Evolutionary conservation across 2,797 vertebrate species (phyloP).

Genomic region (Ataeniobius toweri): DNA sequence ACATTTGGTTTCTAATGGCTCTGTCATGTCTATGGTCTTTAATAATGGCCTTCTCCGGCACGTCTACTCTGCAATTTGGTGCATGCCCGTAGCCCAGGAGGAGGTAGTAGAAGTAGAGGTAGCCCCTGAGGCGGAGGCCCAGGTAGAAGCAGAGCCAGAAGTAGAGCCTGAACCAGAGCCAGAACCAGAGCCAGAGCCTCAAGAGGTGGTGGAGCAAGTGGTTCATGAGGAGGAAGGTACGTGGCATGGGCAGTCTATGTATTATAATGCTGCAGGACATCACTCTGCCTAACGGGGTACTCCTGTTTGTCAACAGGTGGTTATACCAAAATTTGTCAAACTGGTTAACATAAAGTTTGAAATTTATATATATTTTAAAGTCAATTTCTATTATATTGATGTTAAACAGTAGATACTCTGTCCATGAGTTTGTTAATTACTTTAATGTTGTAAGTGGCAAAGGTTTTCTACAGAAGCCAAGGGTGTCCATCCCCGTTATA

Average conservation of each 20-base stretch:
- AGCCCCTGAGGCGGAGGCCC: slow-evolving; percentile 83
- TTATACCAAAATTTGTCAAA: slow-evolving; percentile 16
- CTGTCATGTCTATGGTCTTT: slow-evolving; percentile 75
- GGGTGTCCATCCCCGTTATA: neutral
- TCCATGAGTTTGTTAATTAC: neutral
- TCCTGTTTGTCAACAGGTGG: slow-evolving; percentile 15
- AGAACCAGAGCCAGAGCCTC: slow-evolving; percentile 41
- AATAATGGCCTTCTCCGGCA: slow-evolving; percentile 70
- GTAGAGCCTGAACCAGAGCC: slow-evolving; percentile 69
- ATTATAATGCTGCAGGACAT: slow-evolving; percentile 62
- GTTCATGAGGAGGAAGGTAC: slow-evolving; percentile 86
- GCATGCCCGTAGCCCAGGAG: slow-evolving; percentile 85
- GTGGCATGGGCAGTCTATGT: slow-evolving; percentile 76
- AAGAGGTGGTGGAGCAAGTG: slow-evolving; percentile 57
- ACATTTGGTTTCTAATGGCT: slow-evolving; percentile 71
- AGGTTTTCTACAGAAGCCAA: neutral
- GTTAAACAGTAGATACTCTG: neutral
- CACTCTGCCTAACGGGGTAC: slow-evolving; percentile 10
- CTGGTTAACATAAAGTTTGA: neutral
- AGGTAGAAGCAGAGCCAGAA: slow-evolving; percentile 77
- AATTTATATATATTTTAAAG: neutral
- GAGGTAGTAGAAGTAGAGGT: slow-evolving; percentile 86
- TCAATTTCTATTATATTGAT: neutral
- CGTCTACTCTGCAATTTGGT: slow-evolving; percentile 69
- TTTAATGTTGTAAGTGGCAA: neutral